phyloP scores from a whole-genome alignment of 2,797 vertebrate genomes.

The Pempheris klunzingeri region DNA sequence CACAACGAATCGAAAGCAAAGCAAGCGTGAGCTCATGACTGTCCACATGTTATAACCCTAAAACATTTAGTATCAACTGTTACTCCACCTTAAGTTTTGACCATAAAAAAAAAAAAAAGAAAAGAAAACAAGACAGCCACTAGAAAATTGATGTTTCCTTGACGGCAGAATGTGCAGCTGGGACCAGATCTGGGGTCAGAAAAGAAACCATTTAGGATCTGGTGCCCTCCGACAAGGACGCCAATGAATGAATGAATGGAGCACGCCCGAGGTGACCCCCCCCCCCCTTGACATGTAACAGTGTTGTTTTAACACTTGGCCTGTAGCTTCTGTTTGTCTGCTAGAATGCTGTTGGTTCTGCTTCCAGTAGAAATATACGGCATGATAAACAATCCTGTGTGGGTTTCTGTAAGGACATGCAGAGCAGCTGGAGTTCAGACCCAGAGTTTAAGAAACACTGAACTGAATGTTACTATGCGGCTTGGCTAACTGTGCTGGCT shows the following conservation, averaged over 20 bases:
- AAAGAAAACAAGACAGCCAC: neutral
- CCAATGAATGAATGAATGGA: neutral
- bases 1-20: neutral
- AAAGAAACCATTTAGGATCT: neutral
- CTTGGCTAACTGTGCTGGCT: neutral
- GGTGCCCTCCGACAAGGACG: neutral
- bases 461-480: conserved; percentile 5
- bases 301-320: neutral
- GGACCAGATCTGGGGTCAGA: neutral
- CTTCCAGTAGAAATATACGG: neutral
- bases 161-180: conserved; percentile 12
- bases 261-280: neutral
- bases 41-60: neutral
- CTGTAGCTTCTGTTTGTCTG: neutral
- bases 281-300: neutral
- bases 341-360: neutral
- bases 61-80: conserved; percentile 24
- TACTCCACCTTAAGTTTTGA: no score
- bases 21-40: conserved; percentile 8
- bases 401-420: neutral
- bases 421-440: neutral
- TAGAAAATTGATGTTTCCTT: conserved; percentile 11
- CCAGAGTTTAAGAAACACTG: neutral
- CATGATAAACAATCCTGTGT: neutral
- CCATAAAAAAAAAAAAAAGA: no score